Base-by-base conservation (phyloP, 2,888 invertebrate species). In the Busseola fusca region DNA sequence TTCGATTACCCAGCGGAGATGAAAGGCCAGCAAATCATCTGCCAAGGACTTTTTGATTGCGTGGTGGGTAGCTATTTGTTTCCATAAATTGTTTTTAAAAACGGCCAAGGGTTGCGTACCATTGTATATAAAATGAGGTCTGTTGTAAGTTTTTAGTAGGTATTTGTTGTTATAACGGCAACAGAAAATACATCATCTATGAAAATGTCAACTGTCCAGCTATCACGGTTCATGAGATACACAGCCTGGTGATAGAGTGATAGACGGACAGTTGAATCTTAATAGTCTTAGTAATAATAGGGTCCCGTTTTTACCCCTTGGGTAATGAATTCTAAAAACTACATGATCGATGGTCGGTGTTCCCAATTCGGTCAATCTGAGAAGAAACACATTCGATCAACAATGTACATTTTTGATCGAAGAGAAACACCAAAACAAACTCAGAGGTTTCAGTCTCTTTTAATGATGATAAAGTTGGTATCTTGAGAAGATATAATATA, bases 21-120 rank as follows among this genome's bases (percentile, higher is more conserved):
- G 0, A 71, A 70, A 0, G 91, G 91, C 0, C 93, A 93, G 59
- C 89, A 87, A 30, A 71, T 93, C 27, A 67, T 84, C 9, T 90
- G 88, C 68, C 84, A 92, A 70, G 90, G 88, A 59, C 48, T 88
- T 21, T 86, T 92, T 74, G 85, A 90, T 64, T 94, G 94, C 73
- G 77, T 79, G 64, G 94, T 94, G 73, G 91, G 91, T 86, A 18
- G 3, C 45, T 48, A 21, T 27, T 30, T 56, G 21, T 30, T 56
- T 56, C n/a, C n/a, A n/a, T 34, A 34, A 34, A 34, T 34, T 34
- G 34, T 0, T 34, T 34, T 34, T 34, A 2, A 34, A n/a, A n/a
- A n/a, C n/a, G n/a, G n/a, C n/a, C 7, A 34, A 34, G 5, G 34
- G 34, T 34, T 34, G 6, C 34, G 34, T 34, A 34, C 34, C 34